A percentile compares a stretch with the other conserved stretches of the same genome.
Evolutionary conservation across 2,113 vertebrate species (phyloP).

Genomic region (Labeo catla): DNA sequence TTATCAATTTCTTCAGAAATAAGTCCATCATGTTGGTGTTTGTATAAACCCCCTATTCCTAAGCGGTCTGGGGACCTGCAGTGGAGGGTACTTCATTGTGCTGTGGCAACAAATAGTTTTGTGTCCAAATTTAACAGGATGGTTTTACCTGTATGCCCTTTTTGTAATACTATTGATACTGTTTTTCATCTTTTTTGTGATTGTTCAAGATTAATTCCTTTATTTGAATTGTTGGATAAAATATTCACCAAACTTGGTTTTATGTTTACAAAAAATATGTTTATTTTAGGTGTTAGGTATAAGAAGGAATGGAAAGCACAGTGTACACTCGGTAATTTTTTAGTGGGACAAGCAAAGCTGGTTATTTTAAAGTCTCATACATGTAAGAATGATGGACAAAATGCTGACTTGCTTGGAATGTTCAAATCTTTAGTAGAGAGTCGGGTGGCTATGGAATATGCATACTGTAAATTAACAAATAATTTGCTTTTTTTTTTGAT

Average conservation of each 20-base stretch:
- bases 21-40: too few relatives aligned
- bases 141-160: not conserved
- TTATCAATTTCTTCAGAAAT: not conserved
- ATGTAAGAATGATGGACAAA: not conserved
- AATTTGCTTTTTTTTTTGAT: not conserved
- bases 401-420: not conserved
- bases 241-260: not conserved
- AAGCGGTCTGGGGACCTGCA: too few relatives aligned
- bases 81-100: not conserved
- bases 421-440: not conserved
- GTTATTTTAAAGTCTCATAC: not conserved
- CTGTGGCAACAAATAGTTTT: not conserved
- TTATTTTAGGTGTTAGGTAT: not conserved
- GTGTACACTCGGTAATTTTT: not conserved
- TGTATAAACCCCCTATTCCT: too few relatives aligned
- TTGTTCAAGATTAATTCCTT: not conserved
- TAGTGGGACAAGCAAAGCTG: not conserved
- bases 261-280: not conserved
- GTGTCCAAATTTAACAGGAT: not conserved
- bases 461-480: not conserved
- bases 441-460: not conserved
- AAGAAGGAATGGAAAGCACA: not conserved
- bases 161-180: not conserved
- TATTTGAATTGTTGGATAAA: not conserved
- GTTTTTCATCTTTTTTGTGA: not conserved